Evolutionary conservation across 2,888 invertebrate genomes (phyloP), one percentile per base, ranked within the genome.

Genomic region (Sphaerophoria rueppellii): DNA sequence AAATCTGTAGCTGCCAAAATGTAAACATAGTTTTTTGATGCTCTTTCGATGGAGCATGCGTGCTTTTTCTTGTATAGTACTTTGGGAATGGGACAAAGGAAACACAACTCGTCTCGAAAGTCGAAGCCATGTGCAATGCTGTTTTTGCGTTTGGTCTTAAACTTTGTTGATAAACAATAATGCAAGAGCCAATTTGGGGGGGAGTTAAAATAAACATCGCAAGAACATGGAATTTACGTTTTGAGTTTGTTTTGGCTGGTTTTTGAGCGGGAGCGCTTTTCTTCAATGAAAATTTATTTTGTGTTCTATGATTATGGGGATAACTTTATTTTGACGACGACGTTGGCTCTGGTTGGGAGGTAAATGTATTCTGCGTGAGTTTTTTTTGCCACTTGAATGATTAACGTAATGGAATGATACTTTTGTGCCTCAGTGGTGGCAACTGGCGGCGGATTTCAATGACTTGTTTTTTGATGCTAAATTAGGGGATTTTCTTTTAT

Each of bases 1-100:
- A 72, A 79, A 69, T 67, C 9, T 2, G 70, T 70, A 80, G 80
- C 54, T 79, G 63, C 67, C 67, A 82, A 82, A 71, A 71, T 63
- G 80, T 83, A 80, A 83, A 83, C 79, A 83, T 24, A 24, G 24
- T 65, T 67, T 54, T 55, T 16, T 6, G 40, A 67, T 54, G 52
- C 40, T 37, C n/a, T 54, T 54, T 16, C 7, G 24, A 24, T 24
- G 50, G 67, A 52, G 67, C 75, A 75, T 75, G 75, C 75, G 75
- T 58, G 4, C 35, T 79, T 63, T 7, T 4, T 9, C 12, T 43
- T 40, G n/a, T n/a, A n/a, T n/a, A 7, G 40, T 4, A 24, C 24
- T 24, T 24, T 24, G 24, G 24, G 24, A 2, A 24, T n/a, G 37
- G 32, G 32, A 40, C 67, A 67, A 16, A 37, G 24, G 35, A 24